Percentiles rank a stretch among this genome's conserved stretches.
These are phyloP conservation scores for Drosophila burlai DNA, from an alignment of 1,140 invertebrate species.

Conservation along the genomic window DNA sequence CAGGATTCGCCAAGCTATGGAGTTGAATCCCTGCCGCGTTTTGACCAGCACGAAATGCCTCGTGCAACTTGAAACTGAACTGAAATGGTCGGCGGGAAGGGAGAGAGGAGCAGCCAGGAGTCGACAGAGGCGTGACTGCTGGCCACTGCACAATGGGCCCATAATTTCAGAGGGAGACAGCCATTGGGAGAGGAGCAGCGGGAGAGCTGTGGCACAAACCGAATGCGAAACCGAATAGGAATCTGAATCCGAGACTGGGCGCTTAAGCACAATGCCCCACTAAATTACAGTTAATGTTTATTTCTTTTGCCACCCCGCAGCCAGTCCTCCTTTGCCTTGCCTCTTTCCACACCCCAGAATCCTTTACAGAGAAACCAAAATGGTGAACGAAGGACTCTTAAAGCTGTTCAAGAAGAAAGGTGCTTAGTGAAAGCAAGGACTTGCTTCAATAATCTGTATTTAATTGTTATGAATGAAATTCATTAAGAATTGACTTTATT, in stretches of 20 bases:
- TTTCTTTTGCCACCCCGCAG: constrained; percentile 64
- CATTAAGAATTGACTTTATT: neutral
- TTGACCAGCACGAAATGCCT: constrained; percentile 78
- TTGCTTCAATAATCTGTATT: neutral
- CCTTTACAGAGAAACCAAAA: constrained; percentile 14
- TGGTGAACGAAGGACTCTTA: neutral
- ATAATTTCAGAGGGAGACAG: constrained; percentile 71
- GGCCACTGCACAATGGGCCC: constrained; percentile 66
- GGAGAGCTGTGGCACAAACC: constrained; percentile 20
- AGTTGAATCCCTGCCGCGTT: constrained; percentile 67
- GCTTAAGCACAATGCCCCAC: constrained; percentile 83
- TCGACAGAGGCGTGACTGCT: constrained; percentile 32
- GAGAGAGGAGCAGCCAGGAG: neutral
- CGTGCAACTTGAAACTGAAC: constrained; percentile 77
- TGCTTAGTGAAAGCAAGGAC: neutral
- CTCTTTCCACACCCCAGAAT: neutral
- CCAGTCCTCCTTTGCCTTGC: constrained; percentile 11
- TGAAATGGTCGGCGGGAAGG: constrained; percentile 19
- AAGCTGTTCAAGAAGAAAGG: neutral
- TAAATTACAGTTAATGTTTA: constrained; percentile 84
- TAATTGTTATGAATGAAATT: neutral
- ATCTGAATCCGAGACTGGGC: constrained; percentile 61
- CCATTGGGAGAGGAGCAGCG: constrained; percentile 1
- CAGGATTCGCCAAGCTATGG: constrained; percentile 23
- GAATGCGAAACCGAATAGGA: constrained; percentile 54